These are phyloP conservation scores for Chymomyza caudatula DNA, from an alignment of 2,888 invertebrate genomes.

Conservation along the genomic window DNA sequence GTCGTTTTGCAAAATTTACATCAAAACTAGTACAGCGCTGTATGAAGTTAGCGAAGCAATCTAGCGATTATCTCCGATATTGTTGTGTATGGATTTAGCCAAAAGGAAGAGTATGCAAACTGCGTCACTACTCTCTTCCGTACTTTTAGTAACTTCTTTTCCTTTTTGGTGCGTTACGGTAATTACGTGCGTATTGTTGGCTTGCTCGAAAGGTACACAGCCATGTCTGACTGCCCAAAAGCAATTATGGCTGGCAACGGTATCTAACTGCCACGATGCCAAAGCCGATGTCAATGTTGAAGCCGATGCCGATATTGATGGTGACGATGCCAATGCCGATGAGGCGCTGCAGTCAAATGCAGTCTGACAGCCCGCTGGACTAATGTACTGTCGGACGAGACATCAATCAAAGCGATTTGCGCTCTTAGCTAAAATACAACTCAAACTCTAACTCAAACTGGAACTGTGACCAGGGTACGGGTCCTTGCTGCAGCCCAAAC, in stretches of 20 bases:
- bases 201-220: not conserved
- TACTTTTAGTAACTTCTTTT: slow-evolving; percentile 21
- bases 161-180: slow-evolving; percentile 45
- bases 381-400: not conserved
- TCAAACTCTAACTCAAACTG: not conserved
- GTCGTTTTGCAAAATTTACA: too few relatives aligned
- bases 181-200: slow-evolving; percentile 64
- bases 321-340: not conserved
- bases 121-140: not conserved
- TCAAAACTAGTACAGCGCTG: too few relatives aligned
- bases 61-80: too few relatives aligned
- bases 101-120: not conserved
- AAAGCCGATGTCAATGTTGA: not conserved
- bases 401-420: slow-evolving; percentile 50
- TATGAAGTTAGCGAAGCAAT: too few relatives aligned
- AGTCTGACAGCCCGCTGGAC: not conserved
- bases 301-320: not conserved
- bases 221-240: slow-evolving; percentile 25
- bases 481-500: not conserved
- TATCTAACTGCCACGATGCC: slow-evolving; percentile 28
- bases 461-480: not conserved
- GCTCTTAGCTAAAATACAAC: slow-evolving; percentile 2
- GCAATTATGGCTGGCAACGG: slow-evolving; percentile 37
- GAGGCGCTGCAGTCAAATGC: slow-evolving; percentile 35
- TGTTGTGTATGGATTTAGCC: too few relatives aligned